Evolutionary conservation across 1,140 invertebrate species (phyloP).

Genomic region (Limonius californicus): DNA sequence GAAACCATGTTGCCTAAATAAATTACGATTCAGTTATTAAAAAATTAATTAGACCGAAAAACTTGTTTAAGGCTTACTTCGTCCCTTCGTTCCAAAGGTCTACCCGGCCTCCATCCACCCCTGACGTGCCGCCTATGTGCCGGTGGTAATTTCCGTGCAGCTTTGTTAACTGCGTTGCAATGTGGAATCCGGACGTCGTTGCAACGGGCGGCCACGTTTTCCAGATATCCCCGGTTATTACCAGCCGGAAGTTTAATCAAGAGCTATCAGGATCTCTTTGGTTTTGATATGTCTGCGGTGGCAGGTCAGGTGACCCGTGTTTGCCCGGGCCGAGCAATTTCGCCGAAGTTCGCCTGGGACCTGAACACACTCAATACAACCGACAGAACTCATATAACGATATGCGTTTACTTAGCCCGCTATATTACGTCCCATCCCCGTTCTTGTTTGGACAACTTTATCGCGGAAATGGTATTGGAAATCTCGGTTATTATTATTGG

Average conservation of each 20-base stretch:
- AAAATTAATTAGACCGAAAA: too few relatives aligned
- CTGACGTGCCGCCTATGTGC: too few relatives aligned
- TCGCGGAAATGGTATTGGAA: background rate
- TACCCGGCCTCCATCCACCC: too few relatives aligned
- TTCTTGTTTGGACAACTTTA: background rate
- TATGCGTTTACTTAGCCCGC: background rate
- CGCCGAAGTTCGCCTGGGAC: conserved; percentile 1
- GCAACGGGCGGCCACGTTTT: conserved; percentile 2
- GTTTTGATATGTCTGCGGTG: conserved; percentile 9
- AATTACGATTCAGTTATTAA: too few relatives aligned
- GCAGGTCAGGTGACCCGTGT: conserved; percentile 8
- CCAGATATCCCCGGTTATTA: conserved; percentile 6
- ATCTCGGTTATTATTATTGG: background rate
- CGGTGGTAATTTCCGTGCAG: too few relatives aligned
- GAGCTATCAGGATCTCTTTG: conserved; percentile 11
- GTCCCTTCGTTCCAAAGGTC: too few relatives aligned
- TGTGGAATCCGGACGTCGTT: background rate
- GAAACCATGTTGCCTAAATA: too few relatives aligned
- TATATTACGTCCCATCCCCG: background rate
- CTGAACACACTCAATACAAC: conserved; percentile 11
- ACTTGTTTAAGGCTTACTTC: too few relatives aligned
- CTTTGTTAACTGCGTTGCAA: too few relatives aligned
- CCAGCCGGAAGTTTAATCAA: conserved; percentile 9
- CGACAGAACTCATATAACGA: conserved; percentile 10
- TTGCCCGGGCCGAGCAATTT: conserved; percentile 11